Evolutionary conservation across 2,113 vertebrate genomes (phyloP), one percentile per base, ranked within the genome.

Genomic region (Chionis minor): DNA sequence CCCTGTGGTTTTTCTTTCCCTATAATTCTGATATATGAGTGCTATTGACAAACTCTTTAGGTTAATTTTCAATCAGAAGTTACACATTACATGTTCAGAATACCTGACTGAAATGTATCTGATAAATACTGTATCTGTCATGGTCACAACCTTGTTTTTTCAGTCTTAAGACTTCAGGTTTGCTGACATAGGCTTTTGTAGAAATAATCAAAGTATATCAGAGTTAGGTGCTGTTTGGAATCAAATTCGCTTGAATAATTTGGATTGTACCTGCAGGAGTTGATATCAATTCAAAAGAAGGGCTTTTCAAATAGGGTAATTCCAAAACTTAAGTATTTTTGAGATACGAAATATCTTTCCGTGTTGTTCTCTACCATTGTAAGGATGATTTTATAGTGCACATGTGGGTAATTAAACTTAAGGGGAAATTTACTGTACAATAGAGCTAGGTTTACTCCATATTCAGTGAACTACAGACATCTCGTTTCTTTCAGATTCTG

Each of bases 1-100:
- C 18, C 7, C 2, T 6, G 4, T 4, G 49, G 38, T 38, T 38
- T 38, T 38, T 51, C 44, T 40, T 20, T 14, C 11, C 40, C 28
- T 59, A 47, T 59, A 74, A 32, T 67, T 95, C n/a, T 72, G 9
- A 10, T 90, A 5, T 23, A 44, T 61, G 21, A 20, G 38, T 51
- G 26, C 32, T 92, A 15, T 24, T 74, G 19, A 67, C 24, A 42
- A 86, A 56, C 12, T 2, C 23, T 55, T 32, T 28, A 49, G 28
- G 56, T 90, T 94, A 81, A 71, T 92, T 96, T 88, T 83, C 65
- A 78, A 73, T 73, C 30, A 52, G 22, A 38, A 88, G 38, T 85
- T 90, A 58, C 12, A 45, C 10, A 24, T 61, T 44, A 35, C 7
- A 3, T 70, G 24, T 82, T 44, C 20, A 49, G 69, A 91, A 91